Conservation (phyloP, 2,113 vertebrate species). For the Scopus umbretta region DNA sequence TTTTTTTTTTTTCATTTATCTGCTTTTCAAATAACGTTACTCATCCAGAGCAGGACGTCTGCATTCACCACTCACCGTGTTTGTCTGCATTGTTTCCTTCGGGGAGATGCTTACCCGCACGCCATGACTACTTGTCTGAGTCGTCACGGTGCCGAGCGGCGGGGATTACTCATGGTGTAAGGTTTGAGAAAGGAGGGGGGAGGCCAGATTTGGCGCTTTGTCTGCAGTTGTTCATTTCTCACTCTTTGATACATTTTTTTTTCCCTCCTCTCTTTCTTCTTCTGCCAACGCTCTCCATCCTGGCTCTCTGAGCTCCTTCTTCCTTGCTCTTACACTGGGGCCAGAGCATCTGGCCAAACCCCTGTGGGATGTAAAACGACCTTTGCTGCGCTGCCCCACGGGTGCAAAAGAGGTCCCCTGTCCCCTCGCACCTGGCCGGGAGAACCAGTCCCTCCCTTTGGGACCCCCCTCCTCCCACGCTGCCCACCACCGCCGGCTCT, state of each 20-base stretch:
- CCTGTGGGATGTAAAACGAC: not conserved
- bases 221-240: conserved; percentile 36
- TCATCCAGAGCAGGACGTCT: not conserved
- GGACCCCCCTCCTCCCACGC: not conserved
- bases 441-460: not conserved
- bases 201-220: not conserved
- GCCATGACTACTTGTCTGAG: conserved; percentile 2
- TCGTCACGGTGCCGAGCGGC: not conserved
- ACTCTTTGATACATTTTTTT: not conserved
- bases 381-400: rapidly evolving
- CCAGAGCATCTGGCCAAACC: not conserved
- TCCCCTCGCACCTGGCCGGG: not conserved
- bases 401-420: not conserved
- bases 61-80: not conserved
- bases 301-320: not conserved
- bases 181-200: not conserved
- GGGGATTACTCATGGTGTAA: conserved; percentile 39
- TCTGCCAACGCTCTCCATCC: not conserved
- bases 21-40: conserved; percentile 18
- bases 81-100: conserved; percentile 1
- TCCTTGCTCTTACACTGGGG: not conserved
- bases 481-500: not conserved
- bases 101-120: conserved; percentile 25
- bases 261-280: not conserved
- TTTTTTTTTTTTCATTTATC: not conserved